Conservation (phyloP, 2,113 vertebrate genomes). For the Campylomormyrus numenius region DNA sequence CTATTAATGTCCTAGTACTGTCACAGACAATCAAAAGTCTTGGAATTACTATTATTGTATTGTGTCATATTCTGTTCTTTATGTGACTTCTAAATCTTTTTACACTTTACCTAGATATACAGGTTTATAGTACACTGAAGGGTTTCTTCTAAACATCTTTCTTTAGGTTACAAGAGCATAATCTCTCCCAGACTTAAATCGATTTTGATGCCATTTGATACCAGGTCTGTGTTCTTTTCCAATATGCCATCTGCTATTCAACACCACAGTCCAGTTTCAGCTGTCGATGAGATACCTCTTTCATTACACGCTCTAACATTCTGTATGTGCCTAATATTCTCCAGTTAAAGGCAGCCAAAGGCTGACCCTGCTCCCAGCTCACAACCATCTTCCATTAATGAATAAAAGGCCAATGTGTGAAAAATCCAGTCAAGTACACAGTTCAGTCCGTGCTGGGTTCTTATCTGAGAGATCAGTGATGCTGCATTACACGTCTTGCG, state of each 20-base stretch:
- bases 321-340: not conserved
- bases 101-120: not conserved
- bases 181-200: not conserved
- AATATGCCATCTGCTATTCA: not conserved
- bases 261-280: not conserved
- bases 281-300: not conserved
- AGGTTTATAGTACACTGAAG: not conserved
- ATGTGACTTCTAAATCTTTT: not conserved
- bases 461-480: not conserved
- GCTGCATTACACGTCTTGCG: conserved; percentile 49
- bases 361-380: not conserved
- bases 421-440: not conserved
- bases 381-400: not conserved
- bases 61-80: not conserved
- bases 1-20: not conserved
- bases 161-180: not conserved
- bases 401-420: not conserved
- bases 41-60: not conserved
- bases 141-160: not conserved
- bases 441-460: not conserved
- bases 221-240: not conserved
- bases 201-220: not conserved
- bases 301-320: not conserved
- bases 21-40: not conserved
- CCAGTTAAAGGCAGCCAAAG: not conserved